Evolutionary conservation across 2,797 vertebrate species (phyloP).

Genomic region (Sylvilagus floridanus): DNA sequence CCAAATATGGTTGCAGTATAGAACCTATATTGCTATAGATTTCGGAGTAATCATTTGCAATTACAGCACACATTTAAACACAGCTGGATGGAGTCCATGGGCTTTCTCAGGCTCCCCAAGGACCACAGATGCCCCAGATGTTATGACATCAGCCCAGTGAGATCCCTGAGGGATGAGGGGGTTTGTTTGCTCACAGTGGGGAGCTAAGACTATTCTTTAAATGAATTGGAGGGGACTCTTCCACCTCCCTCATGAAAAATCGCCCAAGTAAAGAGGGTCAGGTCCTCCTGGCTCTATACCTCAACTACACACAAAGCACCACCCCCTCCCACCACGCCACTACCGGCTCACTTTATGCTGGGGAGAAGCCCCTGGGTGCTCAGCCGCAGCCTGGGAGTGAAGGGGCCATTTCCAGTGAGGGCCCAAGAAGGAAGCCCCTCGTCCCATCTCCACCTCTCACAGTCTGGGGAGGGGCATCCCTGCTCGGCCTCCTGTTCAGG

Average conservation of each 20-base stretch:
- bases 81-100: not conserved
- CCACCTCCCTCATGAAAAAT: not conserved
- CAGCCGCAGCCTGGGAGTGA: not conserved
- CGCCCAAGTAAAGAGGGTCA: not conserved
- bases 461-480: not conserved
- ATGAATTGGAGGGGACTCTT: not conserved
- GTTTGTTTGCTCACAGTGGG: not conserved
- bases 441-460: rapidly evolving
- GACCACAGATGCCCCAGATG: not conserved
- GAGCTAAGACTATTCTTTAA: not conserved
- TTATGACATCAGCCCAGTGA: not conserved
- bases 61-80: not conserved
- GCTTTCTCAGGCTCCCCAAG: not conserved
- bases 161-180: rapidly evolving
- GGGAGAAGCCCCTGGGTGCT: not conserved
- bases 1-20: not conserved
- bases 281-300: not conserved
- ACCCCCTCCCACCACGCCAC: not conserved
- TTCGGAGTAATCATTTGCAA: not conserved
- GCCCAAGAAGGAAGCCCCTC: not conserved
- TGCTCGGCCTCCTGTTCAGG: not conserved
- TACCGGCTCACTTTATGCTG: not conserved
- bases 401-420: not conserved
- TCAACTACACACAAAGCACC: not conserved
- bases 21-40: not conserved